Conservation (phyloP, 1,140 invertebrate genomes). For the Pachypeltis micranthus region DNA sequence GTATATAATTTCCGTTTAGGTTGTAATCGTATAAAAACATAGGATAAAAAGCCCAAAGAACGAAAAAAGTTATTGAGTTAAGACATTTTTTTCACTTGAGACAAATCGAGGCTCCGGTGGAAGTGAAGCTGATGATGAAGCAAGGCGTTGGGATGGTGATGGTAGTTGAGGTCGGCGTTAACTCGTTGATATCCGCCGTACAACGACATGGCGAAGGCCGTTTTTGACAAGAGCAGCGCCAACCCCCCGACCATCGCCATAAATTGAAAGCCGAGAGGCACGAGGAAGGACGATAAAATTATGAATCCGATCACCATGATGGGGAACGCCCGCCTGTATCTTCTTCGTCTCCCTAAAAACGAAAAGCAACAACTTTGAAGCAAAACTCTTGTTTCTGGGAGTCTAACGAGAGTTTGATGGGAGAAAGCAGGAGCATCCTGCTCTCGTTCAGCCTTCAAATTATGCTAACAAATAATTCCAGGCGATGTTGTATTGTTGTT, state of each 20-base stretch:
- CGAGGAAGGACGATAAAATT: conserved; percentile 29
- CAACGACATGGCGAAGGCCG: conserved; percentile 29
- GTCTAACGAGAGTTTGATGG: too few relatives aligned
- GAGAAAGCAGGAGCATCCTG: too few relatives aligned
- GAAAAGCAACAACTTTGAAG: too few relatives aligned
- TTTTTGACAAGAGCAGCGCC: conserved; percentile 30
- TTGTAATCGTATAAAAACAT: background rate
- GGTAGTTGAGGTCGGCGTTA: conserved; percentile 14
- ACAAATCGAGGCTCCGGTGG: conserved; percentile 1
- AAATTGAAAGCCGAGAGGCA: conserved; percentile 33
- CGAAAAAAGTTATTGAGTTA: background rate
- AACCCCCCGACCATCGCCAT: conserved; percentile 32
- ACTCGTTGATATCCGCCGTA: conserved; percentile 24
- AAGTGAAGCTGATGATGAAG: conserved; percentile 7
- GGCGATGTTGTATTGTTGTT: too few relatives aligned
- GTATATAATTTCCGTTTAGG: too few relatives aligned
- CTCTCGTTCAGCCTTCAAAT: too few relatives aligned
- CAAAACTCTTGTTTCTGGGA: too few relatives aligned
- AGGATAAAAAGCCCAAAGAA: background rate
- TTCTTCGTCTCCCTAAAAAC: conserved; percentile 20
- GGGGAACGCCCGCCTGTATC: conserved; percentile 30
- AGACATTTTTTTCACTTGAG: background rate
- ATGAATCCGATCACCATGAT: conserved; percentile 32
- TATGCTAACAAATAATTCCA: too few relatives aligned
- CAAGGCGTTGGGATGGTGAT: conserved; percentile 14